phyloP scores from a whole-genome alignment of 1,140 invertebrate species.

The Lamellibrachia luymesi region DNA sequence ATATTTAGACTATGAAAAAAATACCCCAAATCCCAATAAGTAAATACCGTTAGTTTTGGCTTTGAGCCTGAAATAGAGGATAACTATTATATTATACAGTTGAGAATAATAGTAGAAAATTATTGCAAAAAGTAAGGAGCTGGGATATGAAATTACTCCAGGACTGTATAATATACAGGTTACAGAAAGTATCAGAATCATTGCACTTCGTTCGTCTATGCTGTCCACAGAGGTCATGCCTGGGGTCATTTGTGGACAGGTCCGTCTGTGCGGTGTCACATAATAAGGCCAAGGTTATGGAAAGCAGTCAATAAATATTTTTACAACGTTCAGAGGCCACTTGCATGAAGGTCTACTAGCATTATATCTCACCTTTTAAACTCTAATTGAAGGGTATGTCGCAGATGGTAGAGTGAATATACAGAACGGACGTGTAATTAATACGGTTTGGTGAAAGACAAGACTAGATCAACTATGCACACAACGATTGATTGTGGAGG shows the following conservation, averaged over 20 bases:
- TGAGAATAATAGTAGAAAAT: too few species aligned
- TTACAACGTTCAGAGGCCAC: not conserved
- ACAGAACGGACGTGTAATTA: not conserved
- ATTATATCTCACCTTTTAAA: not conserved
- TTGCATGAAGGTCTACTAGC: not conserved
- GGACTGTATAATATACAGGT: too few species aligned
- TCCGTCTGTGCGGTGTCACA: not conserved
- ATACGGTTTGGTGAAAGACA: not conserved
- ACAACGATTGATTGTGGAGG: not conserved
- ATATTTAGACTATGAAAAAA: too few species aligned
- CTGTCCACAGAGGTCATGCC: not conserved
- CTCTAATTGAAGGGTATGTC: too few species aligned
- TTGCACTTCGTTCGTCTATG: not conserved
- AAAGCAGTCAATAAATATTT: not conserved
- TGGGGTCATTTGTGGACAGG: not conserved
- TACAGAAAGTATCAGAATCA: not conserved
- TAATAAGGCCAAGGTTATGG: not conserved
- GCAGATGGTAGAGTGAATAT: too few species aligned
- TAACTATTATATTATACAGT: too few species aligned
- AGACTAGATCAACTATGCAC: not conserved
- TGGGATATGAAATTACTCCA: too few species aligned
- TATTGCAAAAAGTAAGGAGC: too few species aligned
- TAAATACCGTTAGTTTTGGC: too few species aligned
- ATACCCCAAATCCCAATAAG: too few species aligned
- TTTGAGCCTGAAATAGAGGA: too few species aligned